Conservation (phyloP, 2,113 vertebrate species). For the Tonatia bakeri region DNA sequence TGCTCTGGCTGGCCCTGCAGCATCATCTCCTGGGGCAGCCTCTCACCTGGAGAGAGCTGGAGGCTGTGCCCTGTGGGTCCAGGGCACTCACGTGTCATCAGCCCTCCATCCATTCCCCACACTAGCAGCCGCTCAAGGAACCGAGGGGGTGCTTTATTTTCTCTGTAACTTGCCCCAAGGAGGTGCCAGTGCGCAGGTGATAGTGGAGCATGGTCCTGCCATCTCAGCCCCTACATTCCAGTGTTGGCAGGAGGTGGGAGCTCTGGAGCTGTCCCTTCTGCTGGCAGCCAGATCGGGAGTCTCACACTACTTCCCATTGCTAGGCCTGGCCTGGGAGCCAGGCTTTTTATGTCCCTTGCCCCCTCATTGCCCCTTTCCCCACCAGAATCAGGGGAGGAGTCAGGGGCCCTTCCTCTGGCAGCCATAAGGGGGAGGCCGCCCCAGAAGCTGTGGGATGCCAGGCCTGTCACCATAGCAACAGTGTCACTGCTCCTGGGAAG, state of each 20-base stretch:
- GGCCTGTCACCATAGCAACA: slow-evolving; percentile 60
- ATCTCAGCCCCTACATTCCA: too few species aligned
- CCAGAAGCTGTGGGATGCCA: slow-evolving; percentile 43
- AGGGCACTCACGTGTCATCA: background rate
- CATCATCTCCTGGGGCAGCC: background rate
- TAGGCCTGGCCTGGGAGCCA: background rate
- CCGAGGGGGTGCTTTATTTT: background rate
- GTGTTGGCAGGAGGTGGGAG: background rate
- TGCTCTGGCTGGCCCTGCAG: background rate
- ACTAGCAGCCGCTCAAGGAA: background rate
- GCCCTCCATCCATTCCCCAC: accelerated
- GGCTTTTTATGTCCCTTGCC: background rate
- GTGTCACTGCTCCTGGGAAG: slow-evolving; percentile 42
- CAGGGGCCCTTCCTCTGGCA: background rate
- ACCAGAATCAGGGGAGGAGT: background rate
- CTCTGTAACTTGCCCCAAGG: background rate
- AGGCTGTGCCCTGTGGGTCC: background rate
- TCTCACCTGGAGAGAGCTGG: background rate
- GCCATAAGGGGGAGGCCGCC: background rate
- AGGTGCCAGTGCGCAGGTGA: background rate
- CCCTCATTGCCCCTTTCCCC: background rate
- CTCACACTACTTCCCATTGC: background rate
- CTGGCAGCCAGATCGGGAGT: background rate
- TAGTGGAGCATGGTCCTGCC: background rate
- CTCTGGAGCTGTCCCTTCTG: background rate